Evolutionary conservation across 2,888 invertebrate species (phyloP), one percentile per base, ranked within the genome.

Genomic region (Dynastes maya): DNA sequence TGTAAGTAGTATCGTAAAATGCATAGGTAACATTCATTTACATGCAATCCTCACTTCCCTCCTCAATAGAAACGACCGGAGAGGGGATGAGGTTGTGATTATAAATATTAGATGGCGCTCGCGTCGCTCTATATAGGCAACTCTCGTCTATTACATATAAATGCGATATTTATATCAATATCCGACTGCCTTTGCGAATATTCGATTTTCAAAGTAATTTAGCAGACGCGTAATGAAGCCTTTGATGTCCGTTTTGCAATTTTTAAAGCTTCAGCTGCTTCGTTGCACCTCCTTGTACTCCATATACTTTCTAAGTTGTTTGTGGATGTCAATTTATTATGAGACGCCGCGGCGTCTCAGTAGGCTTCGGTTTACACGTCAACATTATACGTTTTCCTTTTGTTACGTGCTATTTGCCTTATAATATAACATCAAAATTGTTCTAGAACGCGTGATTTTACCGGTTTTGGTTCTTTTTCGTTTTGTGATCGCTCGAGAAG

Each of bases 1-100:
- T 80, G 79, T 82, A 82, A 82, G 81, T 79, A 80, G 78, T 80
- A 71, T 78, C 71, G 70, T 80, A 76, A 80, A 78, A 80, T 80
- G 80, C 80, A 80, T 75, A 80, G 74, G 79, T 77, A 79, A 76
- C 80, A 55, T 75, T 78, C 80, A 80, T 80, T 78, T 80, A 58
- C 80, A 78, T 80, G 79, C 77, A 79, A 79, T 77, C 32, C 32
- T 11, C 32, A 64, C 45, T 11, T 45, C 8, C 45, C 11, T 72
- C 32, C 55, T 77, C 79, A 63, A 72, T 77, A 68, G 77, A 65
- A 53, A 53, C 2, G 16, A n/a, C 0, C 16, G 53, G 53, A 3
- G 51, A 13, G 2, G 53, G 16, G 8, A 53, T 16, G 53, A 6
- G 53, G 37, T 53, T 37, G 64, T 40, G 77, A 70, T 65, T 79